Percentiles rank a stretch among this genome's conserved stretches.
phyloP scores from a whole-genome alignment of 2,888 invertebrate genomes.

The Synergus itoensis region DNA sequence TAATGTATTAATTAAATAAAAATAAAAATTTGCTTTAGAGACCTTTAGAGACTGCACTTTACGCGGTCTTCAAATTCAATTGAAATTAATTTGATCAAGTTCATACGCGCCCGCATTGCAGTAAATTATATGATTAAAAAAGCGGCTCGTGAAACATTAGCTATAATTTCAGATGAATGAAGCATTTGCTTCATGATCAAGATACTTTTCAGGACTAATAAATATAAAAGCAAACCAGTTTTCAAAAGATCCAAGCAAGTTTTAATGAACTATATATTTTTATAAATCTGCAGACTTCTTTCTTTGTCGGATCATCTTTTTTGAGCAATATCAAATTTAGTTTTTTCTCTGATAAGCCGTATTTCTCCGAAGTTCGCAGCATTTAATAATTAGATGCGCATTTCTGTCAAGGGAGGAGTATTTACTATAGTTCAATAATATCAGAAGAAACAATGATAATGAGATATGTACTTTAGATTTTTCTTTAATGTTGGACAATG shows the following conservation, averaged over 20 bases:
- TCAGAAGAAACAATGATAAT: neutral
- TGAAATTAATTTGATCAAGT: conserved; percentile 9
- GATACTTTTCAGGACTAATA: neutral
- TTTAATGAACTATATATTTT: too few species aligned
- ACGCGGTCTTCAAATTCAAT: neutral
- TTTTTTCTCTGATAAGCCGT: neutral
- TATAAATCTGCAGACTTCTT: too few species aligned
- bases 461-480: conserved; percentile 7
- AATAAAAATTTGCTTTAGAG: neutral
- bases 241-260: too few species aligned
- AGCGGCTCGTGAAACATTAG: neutral
- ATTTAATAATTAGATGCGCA: neutral
- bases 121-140: neutral
- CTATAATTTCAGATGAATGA: neutral
- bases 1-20: neutral
- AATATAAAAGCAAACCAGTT: too few species aligned
- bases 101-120: neutral
- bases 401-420: neutral
- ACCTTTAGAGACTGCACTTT: neutral
- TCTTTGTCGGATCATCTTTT: too few species aligned
- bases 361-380: neutral
- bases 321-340: too few species aligned
- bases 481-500: neutral
- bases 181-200: neutral
- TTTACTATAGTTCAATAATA: conserved; percentile 1